Evolutionary conservation across 2,888 invertebrate genomes (phyloP), one percentile per base, ranked within the genome.

Genomic region (Disparrhopalites patrizii): DNA sequence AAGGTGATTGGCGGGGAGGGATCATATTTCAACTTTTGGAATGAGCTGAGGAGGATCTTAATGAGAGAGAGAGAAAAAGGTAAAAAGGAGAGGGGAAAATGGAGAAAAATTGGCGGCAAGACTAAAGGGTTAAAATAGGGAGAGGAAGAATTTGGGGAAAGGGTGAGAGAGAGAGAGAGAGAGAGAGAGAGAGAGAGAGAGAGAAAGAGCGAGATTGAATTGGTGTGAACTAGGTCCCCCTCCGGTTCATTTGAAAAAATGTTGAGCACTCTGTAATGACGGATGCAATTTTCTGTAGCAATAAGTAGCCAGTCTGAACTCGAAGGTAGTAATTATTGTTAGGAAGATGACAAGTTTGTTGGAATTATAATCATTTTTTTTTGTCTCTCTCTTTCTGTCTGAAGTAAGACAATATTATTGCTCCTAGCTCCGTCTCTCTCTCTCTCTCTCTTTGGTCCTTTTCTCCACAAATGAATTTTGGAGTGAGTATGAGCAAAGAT

Each of bases 151-250:
- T 10, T 36, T 13, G 36, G 8, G 10, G 13, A 36, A 36, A 13
- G 13, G 10, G 13, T 36, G 8, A 36, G 36, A 36, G 36, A 13
- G 36, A 13, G 36, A 36, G 36, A 36, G 36, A 36, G 36, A 36
- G 36, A 10, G 8, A 36, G 36, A 10, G 8, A 10, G 8, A 36
- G 36, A 8, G 8, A 43, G 13, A 50, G 10, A 50, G 4, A 50
- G 27, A 23, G 27, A 50, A 50, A 18, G 27, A 25, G 33, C 30
- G 10, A 33, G 30, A 27, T 55, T n/a, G n/a, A 58, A 10, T 28
- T 28, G 40, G 58, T 58, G 58, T 40, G 58, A 58, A 58, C 38
- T 58, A 30, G 58, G 58, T 58, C 27, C 52, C n/a, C n/a, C 28
- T 52, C 28, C 28, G 13, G 25, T 51, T 25, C 23, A 25, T 51